These are phyloP conservation scores for Amblyjoppa proteus DNA, from an alignment of 2,888 invertebrate genomes.

Conservation along the genomic window DNA sequence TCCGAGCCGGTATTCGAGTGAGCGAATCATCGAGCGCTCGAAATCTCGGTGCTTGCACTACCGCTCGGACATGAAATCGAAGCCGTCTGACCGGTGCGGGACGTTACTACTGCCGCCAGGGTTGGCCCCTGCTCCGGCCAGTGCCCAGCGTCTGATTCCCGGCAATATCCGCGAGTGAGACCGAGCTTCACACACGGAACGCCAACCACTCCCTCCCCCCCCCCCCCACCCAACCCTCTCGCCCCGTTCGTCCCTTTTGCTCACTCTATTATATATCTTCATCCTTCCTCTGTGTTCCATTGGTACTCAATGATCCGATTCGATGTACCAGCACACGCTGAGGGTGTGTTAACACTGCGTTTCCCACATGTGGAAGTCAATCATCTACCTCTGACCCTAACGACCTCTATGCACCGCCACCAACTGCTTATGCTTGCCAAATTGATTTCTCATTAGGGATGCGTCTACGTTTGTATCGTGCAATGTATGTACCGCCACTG, in stretches of 20 bases:
- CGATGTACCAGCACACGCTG: conserved; percentile 45
- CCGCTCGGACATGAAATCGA: conserved; percentile 25
- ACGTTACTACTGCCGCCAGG: conserved; percentile 49
- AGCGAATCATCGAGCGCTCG: conserved; percentile 12
- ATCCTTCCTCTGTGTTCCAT: conserved; percentile 20
- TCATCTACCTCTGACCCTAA: conserved; percentile 61
- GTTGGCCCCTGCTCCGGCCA: conserved; percentile 12
- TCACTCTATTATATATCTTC: not conserved
- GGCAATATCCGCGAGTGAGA: conserved; percentile 38
- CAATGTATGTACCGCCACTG: not conserved
- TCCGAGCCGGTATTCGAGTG: conserved; percentile 31
- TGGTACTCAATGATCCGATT: conserved; percentile 50
- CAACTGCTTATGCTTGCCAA: conserved; percentile 65
- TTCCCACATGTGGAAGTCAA: conserved; percentile 48
- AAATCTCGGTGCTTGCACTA: conserved; percentile 34
- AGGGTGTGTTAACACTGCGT: conserved; percentile 63
- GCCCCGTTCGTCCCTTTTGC: not conserved
- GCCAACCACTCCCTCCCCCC: not conserved
- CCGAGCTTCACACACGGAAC: conserved; percentile 35
- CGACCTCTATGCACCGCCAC: conserved; percentile 51
- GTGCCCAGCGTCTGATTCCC: conserved; percentile 36
- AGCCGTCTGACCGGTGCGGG: conserved; percentile 51
- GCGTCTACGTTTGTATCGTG: conserved; percentile 36
- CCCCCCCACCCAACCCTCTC: not conserved
- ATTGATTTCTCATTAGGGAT: conserved; percentile 67